Base-by-base conservation (phyloP, 2,797 vertebrate genomes). In the Bovichtus variegatus region DNA sequence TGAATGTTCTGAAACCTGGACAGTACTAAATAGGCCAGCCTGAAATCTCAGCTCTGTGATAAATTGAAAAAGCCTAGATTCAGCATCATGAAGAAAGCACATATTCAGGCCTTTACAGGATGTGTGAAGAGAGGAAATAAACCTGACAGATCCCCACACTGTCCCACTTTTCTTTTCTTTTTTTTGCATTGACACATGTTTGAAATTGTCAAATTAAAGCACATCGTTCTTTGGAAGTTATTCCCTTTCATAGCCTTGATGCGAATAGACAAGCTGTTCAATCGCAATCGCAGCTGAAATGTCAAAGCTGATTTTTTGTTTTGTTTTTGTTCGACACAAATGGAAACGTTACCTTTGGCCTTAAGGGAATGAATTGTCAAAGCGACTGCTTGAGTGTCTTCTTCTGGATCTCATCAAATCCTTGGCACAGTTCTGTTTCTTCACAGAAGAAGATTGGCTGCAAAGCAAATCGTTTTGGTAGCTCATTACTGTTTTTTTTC, bases 221-320 rank as follows among this genome's bases (percentile, higher is more conserved):
- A 27, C 23, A 59, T 25, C 5, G 5, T 70, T 84, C 74, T 84
- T 83, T 89, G 61, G 86, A 87, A 90, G 76, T 76, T 76, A 54
- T 41, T 73, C 46, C 47, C 68, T 86, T 90, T 87, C 74, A 74
- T 78, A 31, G 57, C 66, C 71, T 63, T 83, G 86, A 91, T 84
- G 68, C 5, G 15, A 84, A 78, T 69, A 91, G 91, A 90, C 91
- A 89, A 87, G 84, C 70, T 77, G 77, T 60, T 91, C 81, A 81
- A 72, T 79, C 70, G 80, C 71, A 89, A 88, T 83, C 77, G 58
- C 71, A 50, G 59, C 88, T 87, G 74, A 87, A 87, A 84, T 87
- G 89, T 91, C 90, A 91, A 85, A 87, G 76, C 82, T 78, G 68
- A 86, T 89, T n/a, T n/a, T n/a, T n/a, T n/a, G n/a, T n/a, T n/a